These are phyloP conservation scores for Vireo altiloquus DNA, from an alignment of 2,113 vertebrate genomes.

Conservation along the genomic window DNA sequence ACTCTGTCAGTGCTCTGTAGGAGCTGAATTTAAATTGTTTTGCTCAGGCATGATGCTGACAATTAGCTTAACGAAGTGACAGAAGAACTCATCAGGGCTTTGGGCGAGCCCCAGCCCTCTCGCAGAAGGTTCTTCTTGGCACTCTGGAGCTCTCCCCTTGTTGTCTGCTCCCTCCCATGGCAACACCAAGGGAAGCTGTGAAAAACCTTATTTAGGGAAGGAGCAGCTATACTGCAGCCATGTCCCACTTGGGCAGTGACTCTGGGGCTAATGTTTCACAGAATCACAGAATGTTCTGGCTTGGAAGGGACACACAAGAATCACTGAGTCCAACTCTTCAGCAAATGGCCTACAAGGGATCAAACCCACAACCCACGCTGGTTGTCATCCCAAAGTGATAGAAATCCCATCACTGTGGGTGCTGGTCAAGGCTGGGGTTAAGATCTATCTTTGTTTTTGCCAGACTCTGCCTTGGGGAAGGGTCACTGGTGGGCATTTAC, in stretches of 20 bases:
- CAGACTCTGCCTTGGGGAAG: background rate
- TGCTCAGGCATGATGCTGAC: background rate
- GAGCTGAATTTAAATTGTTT: conserved; percentile 20
- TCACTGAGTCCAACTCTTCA: background rate
- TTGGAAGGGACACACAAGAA: background rate
- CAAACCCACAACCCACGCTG: background rate
- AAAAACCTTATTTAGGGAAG: background rate
- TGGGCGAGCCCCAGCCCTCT: background rate
- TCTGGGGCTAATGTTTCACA: background rate
- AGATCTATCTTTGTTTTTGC: background rate
- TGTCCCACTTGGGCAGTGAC: background rate
- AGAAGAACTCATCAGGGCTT: conserved; percentile 24
- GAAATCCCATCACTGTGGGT: background rate
- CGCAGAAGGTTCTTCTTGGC: conserved; percentile 12
- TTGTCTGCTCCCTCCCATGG: background rate
- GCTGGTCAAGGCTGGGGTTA: background rate
- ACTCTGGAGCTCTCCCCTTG: background rate
- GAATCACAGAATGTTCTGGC: background rate
- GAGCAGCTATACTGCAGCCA: background rate
- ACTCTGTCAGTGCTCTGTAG: conserved; percentile 22
- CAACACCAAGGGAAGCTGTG: background rate
- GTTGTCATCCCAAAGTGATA: background rate
- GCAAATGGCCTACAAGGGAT: no score
- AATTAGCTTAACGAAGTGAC: conserved; percentile 45
- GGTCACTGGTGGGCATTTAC: background rate